phyloP scores from a whole-genome alignment of 2,797 vertebrate species.

The Karalla daura region DNA sequence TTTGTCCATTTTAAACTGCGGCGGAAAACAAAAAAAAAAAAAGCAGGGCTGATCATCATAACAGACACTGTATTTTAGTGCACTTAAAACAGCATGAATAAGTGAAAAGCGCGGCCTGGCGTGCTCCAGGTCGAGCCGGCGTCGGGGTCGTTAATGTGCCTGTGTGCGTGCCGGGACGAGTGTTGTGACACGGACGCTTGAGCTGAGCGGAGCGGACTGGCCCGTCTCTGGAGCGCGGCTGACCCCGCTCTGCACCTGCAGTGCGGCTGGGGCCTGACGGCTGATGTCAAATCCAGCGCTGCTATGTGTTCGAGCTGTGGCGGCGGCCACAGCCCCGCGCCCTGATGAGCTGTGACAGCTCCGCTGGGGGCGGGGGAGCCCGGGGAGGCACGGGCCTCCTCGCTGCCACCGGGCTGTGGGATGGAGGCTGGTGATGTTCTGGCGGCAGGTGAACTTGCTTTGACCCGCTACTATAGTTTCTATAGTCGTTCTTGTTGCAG shows the following conservation, averaged over 20 bases:
- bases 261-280: conserved; percentile 24
- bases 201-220: conserved; percentile 44
- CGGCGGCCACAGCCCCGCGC: conserved; percentile 9
- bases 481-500: not conserved
- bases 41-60: not conserved
- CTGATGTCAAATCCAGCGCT: conserved; percentile 24
- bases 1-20: not conserved
- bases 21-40: not conserved
- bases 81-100: conserved; percentile 20
- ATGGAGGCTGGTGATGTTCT: no score
- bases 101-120: not conserved
- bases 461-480: conserved; percentile 5
- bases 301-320: conserved; percentile 27
- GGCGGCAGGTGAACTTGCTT: conserved; percentile 17
- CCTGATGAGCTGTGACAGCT: conserved; percentile 34
- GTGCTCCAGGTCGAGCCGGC: no score
- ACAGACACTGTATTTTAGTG: not conserved
- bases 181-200: conserved; percentile 52
- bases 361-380: not conserved
- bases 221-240: conserved; percentile 40
- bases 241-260: conserved; percentile 41
- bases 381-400: not conserved
- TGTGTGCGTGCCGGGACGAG: conserved; percentile 25
- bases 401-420: no score
- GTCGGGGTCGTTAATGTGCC: not conserved